These are phyloP conservation scores for Boulengeromyrus knoepffleri DNA, from an alignment of 2,113 vertebrate genomes.

Conservation along the genomic window DNA sequence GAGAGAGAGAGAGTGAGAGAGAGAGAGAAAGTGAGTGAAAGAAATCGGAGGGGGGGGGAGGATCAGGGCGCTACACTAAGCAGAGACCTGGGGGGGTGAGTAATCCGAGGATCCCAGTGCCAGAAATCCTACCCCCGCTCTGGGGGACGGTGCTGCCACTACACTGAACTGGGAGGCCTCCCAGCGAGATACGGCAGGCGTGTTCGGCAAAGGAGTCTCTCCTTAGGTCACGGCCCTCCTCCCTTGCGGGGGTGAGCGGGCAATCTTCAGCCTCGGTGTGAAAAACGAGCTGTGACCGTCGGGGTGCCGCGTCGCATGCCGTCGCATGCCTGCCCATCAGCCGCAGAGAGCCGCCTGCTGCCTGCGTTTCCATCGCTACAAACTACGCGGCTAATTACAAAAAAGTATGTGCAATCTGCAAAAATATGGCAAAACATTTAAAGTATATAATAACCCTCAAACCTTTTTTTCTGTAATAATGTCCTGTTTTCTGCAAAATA, in stretches of 20 bases:
- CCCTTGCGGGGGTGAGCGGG: background rate
- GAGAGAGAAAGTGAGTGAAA: background rate
- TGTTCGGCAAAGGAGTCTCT: background rate
- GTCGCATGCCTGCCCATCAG: background rate
- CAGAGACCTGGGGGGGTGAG: background rate
- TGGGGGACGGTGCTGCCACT: background rate
- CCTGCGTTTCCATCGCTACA: background rate
- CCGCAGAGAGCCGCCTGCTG: background rate
- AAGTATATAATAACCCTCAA: background rate
- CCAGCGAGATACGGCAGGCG: background rate
- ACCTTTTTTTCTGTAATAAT: background rate
- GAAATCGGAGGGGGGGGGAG: background rate
- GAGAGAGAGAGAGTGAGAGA: background rate
- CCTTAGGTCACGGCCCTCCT: background rate
- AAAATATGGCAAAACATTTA: background rate
- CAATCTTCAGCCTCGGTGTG: background rate
- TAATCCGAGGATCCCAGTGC: slow-evolving; percentile 10
- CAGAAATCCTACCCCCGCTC: background rate
- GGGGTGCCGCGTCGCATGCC: background rate
- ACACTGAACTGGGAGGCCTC: background rate
- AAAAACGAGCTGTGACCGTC: background rate
- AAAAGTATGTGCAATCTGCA: background rate
- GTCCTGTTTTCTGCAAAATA: background rate
- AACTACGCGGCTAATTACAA: background rate
- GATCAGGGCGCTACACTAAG: background rate